A percentile compares a stretch with the other conserved stretches of the same genome.
These are phyloP conservation scores for Otolemur garnettii DNA, from an alignment of 2,113 vertebrate genomes.

Conservation along the genomic window DNA sequence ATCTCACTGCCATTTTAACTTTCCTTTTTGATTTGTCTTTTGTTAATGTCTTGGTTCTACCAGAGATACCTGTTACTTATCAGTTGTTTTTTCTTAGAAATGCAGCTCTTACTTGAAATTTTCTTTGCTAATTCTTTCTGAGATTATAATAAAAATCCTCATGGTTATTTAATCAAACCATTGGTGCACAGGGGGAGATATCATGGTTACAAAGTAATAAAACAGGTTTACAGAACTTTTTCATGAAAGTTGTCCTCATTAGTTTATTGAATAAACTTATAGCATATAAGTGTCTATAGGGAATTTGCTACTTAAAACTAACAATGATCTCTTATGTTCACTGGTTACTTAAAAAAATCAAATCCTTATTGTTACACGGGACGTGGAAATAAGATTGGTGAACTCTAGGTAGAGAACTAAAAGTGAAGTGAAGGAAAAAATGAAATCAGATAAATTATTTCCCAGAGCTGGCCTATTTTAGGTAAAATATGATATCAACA, in stretches of 20 bases:
- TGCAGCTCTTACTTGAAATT: not conserved
- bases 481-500: not conserved
- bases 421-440: constrained; percentile 43
- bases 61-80: not conserved
- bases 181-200: not conserved
- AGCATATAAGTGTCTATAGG: not conserved
- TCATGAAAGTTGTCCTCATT: not conserved
- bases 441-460: not conserved
- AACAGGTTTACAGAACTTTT: not conserved
- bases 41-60: not conserved
- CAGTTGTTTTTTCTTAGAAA: not conserved
- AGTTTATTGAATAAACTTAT: constrained; percentile 1
- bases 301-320: constrained; percentile 3
- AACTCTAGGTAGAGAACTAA: constrained; percentile 23
- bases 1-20: not conserved
- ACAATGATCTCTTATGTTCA: not conserved
- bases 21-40: not conserved
- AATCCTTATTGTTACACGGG: constrained; percentile 18
- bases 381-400: not conserved
- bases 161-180: not conserved
- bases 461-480: not conserved
- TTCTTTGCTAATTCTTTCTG: constrained; percentile 17
- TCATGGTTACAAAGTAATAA: not conserved
- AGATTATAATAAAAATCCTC: constrained; percentile 38
- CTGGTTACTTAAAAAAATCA: not conserved